Conservation (phyloP, 2,888 invertebrate genomes). For the Liopterus haemorrhoidalis region DNA sequence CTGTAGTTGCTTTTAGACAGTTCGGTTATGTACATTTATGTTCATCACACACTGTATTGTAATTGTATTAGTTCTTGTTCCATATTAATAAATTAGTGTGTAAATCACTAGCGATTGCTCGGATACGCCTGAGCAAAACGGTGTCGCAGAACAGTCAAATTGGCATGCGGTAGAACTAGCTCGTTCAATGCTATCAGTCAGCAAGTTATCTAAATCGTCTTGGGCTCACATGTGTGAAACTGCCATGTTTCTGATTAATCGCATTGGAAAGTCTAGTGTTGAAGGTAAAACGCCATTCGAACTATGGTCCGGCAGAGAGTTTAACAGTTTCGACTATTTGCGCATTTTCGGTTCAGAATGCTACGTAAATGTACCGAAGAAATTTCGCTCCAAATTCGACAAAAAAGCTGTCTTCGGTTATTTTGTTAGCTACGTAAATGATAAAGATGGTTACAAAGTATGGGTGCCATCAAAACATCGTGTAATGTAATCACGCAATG, state of each 20-base stretch:
- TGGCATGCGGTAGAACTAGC: slow-evolving; percentile 15
- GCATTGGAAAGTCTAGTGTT: slow-evolving; percentile 23
- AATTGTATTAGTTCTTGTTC: too few species aligned
- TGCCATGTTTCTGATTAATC: slow-evolving; percentile 22
- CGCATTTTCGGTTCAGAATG: slow-evolving; percentile 17
- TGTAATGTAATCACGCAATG: slow-evolving; percentile 15
- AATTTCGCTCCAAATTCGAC: slow-evolving; percentile 34
- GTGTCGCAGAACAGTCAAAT: slow-evolving; percentile 20
- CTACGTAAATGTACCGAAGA: slow-evolving; percentile 23
- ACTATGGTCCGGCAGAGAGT: slow-evolving; percentile 17
- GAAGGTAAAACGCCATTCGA: slow-evolving; percentile 30
- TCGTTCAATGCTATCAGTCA: slow-evolving; percentile 23
- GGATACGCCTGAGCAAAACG: slow-evolving; percentile 24
- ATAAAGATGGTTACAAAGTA: slow-evolving; percentile 23
- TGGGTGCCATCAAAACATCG: slow-evolving; percentile 22
- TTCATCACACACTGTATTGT: too few species aligned
- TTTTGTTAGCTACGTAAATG: slow-evolving; percentile 36
- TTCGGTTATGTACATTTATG: too few species aligned
- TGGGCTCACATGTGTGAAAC: slow-evolving; percentile 18
- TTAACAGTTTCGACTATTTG: slow-evolving; percentile 23
- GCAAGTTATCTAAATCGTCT: slow-evolving; percentile 18
- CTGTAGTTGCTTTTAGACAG: too few species aligned
- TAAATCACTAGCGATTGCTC: too few species aligned
- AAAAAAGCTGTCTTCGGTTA: slow-evolving; percentile 34
- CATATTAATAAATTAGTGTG: too few species aligned